Evolutionary conservation across 1,140 invertebrate species (phyloP), one percentile per base, ranked within the genome.

Genomic region (Drosophila biarmipes): DNA sequence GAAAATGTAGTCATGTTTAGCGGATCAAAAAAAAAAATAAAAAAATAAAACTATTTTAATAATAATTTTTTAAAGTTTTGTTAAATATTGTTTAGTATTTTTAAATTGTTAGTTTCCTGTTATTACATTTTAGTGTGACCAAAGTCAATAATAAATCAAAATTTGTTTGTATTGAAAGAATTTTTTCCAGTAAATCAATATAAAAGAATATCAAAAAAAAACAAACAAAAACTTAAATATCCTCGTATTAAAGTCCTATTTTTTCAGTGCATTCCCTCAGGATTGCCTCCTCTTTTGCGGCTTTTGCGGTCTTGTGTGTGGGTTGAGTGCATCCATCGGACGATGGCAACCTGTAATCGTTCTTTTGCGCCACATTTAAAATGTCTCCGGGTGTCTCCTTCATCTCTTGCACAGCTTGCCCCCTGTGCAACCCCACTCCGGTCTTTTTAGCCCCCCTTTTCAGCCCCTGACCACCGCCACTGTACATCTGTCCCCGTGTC

Each of bases 331-430:
- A 62, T 71, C 52, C 72, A 69, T 73, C 64, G 72, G 78, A 68
- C 78, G 69, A 73, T 72, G 68, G 68, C 68, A 89, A 89, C 84
- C 84, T 89, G 84, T 89, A 89, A 89, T 89, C 84, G 85, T 84
- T 89, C 84, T 73, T 87, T 79, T 89, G 84, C 84, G 79, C 79
- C 84, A 89, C 84, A 89, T 89, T 89, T 89, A 80, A 89, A 89
- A 89, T 89, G 84, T 89, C 84, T 84, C 76, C 82, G 82, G 78
- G 74, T 82, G 75, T 82, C 72, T 69, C 49, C 73, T 75, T 38
- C 53, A 27, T 72, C 63, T 61, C 15, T 35, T 57, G 15, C 17
- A 31, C 35, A 46, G 27, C n/a, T 4, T 21, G 8, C 12, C 56
- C 27, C 15, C 1, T 3, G 2, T 66, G 4, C 11, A 14, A 6